Evolutionary conservation across 2,797 vertebrate species (phyloP).

Genomic region (Periparus ater): DNA sequence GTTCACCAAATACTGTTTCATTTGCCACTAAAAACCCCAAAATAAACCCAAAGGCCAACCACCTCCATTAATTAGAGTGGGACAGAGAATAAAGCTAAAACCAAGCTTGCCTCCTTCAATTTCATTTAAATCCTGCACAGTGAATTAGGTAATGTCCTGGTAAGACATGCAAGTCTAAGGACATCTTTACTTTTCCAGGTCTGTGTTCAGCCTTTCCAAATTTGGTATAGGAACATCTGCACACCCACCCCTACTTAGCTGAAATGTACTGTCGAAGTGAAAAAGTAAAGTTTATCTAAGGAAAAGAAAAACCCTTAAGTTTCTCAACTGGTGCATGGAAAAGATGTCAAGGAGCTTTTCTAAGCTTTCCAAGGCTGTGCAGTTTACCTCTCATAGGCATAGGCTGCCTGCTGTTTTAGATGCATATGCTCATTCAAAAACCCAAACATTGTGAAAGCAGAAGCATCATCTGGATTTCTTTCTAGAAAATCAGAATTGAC

Average conservation of each 20-base stretch:
- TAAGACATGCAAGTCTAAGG: background rate
- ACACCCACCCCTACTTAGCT: background rate
- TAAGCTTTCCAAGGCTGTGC: background rate
- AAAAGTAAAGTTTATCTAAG: background rate
- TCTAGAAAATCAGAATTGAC: conserved; percentile 76
- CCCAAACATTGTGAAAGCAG: conserved; percentile 92
- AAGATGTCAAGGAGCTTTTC: background rate
- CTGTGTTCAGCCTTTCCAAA: background rate
- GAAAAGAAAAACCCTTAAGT: background rate
- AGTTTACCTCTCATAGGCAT: conserved; percentile 87
- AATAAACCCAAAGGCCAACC: background rate
- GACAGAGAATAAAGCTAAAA: background rate
- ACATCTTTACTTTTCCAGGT: background rate
- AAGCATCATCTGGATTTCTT: conserved; percentile 88
- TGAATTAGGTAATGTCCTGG: background rate
- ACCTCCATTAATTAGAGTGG: background rate
- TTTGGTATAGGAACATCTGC: background rate
- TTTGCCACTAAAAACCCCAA: background rate
- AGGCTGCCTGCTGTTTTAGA: conserved; percentile 86
- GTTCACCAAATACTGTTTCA: background rate
- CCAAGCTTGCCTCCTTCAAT: background rate
- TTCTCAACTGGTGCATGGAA: background rate
- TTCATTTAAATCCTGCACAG: background rate
- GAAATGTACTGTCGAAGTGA: background rate
- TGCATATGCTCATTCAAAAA: conserved; percentile 91